Base-by-base conservation (phyloP, 2,888 invertebrate genomes). In the Papilio elwesi region DNA sequence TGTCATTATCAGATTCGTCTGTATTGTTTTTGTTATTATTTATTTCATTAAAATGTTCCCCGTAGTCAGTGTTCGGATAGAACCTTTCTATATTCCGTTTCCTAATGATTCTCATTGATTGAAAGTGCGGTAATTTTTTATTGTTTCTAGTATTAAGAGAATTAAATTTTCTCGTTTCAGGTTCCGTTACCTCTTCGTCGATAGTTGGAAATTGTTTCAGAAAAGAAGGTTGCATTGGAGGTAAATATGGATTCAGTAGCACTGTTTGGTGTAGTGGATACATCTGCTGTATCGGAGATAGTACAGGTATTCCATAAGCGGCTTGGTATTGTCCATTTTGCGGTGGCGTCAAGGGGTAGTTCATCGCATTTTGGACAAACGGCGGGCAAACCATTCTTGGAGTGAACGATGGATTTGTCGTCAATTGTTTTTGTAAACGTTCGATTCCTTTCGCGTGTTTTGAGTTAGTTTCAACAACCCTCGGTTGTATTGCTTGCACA, bases 401-500 rank as follows among this genome's bases (percentile, higher is more conserved):
- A 36, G 93, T 87, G 73, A 93, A 94, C 10, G 94, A 93, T 4
- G 94, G 94, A 76, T 94, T 94, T 16, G 93, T 93, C 51, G 91
- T 90, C 78, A 94, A 76, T 80, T 94, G 94, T 76, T 90, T 93
- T 83, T 94, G 92, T 74, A 94, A 82, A 12, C 86, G 82, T 74
- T 89, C 91, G 16, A 92, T 90, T 65, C 88, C 87, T 85, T 92
- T 92, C 0, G 83, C 78, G 5, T 84, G 80, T 79, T 90, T 93
- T 75, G 82, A 82, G 77, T 87, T 90, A 67, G 89, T 89, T 70
- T 92, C 89, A 78, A 95, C 89, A 79, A 95, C 94, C 89, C 93
- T 86, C 69, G 94, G 94, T 78, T 94, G 94, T 76, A 94, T 94
- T 57, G 92, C 93, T 90, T 94, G 94, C 75, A 94, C 94, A 81